Evolutionary conservation across 2,797 vertebrate genomes (phyloP), one percentile per base, ranked within the genome.

Genomic region (Erithacus rubecula): DNA sequence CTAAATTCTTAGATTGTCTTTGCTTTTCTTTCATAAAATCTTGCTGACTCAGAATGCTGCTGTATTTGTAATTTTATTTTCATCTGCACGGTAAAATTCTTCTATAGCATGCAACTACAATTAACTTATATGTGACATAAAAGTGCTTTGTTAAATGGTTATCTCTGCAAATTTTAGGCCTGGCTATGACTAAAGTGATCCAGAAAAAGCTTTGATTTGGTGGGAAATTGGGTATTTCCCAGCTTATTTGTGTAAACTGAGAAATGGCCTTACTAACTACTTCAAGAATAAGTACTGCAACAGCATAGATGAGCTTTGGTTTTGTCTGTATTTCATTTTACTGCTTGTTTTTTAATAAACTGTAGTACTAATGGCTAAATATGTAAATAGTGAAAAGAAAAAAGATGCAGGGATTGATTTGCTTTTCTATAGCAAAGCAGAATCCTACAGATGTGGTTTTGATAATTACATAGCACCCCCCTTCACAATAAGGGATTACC

Each of bases 61-160:
- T 86, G 27, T 86, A 34, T 86, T 94, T 94, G 69, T 89, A 60
- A 65, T 82, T 86, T 76, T 52, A 39, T 80, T 89, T 95, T 94
- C 9, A n/a, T 78, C 53, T 74, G 26, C 29, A 81, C 67, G 56
- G 63, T 72, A 79, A 69, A 88, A 82, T 88, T 87, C 29, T 87
- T 89, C 78, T 30, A 10, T 88, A 59, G 62, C 52, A 29, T 63
- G 16, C 37, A 85, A 59, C 23, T 83, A 44, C n/a, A 86, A 79
- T 89, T 60, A 74, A 53, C 34, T 58, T 68, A 44, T 19, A 51
- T 69, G 24, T 78, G 62, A 52, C 51, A 60, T 67, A 76, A 49
- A 91, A 67, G 75, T 90, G 32, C 58, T 60, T 85, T 88, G 14
- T 74, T 85, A 53, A 29, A 15, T 4, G 1, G 7, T 64, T 84